Percentiles rank a stretch among this genome's conserved stretches.
phyloP scores from a whole-genome alignment of 1,140 invertebrate species.

The Drosophila fuyamai region DNA sequence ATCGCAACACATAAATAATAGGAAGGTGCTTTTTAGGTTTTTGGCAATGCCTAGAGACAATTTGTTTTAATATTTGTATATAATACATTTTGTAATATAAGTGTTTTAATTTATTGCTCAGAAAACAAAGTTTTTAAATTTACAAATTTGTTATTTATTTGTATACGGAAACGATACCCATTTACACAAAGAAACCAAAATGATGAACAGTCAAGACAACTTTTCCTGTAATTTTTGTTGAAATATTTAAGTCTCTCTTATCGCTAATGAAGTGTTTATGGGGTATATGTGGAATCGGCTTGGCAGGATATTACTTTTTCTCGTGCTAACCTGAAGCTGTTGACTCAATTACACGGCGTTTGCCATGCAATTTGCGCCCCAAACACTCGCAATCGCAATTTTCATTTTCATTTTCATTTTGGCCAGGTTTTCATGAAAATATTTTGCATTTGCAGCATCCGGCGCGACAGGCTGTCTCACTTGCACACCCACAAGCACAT shows the following conservation, averaged over 20 bases:
- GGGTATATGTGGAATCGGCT: slow-evolving; percentile 8
- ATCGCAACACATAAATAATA: too few relatives aligned
- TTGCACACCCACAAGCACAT: slow-evolving; percentile 9
- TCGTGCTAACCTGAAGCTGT: slow-evolving; percentile 43
- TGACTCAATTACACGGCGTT: slow-evolving; percentile 79
- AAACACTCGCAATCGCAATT: slow-evolving; percentile 45
- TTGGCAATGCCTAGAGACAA: too few relatives aligned
- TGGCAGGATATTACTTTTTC: slow-evolving; percentile 35
- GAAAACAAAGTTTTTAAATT: too few relatives aligned
- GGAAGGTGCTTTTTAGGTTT: too few relatives aligned
- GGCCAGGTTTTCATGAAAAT: slow-evolving; percentile 68
- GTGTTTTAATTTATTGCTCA: too few relatives aligned
- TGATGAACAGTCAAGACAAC: too few relatives aligned
- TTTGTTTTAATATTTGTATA: too few relatives aligned
- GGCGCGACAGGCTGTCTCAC: slow-evolving; percentile 56
- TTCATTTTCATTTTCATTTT: slow-evolving; percentile 45
- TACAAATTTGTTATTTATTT: too few relatives aligned
- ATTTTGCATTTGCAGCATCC: slow-evolving; percentile 82
- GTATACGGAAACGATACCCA: too few relatives aligned
- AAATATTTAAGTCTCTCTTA: slow-evolving; percentile 14
- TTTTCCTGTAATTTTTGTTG: background rate
- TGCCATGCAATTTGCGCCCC: slow-evolving; percentile 58
- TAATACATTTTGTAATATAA: too few relatives aligned
- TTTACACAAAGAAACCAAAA: too few relatives aligned
- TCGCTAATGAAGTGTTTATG: slow-evolving; percentile 44